Evolutionary conservation across 2,888 invertebrate species (phyloP), one percentile per base, ranked within the genome.

Genomic region (Tenodera sinensis): DNA sequence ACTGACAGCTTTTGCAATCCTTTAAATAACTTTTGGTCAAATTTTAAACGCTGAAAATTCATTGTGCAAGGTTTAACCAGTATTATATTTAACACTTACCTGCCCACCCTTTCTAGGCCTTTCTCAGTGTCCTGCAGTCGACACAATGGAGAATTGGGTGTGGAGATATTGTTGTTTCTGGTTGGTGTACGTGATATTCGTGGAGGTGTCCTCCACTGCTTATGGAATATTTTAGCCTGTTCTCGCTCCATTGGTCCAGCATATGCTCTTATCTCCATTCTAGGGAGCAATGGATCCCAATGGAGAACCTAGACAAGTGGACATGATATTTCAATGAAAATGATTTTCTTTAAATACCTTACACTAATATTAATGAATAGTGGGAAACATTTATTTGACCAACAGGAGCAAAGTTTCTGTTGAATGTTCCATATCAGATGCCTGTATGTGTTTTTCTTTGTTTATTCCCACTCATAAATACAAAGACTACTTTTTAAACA

Each of bases 211-310:
- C 97, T 97, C 97, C 97, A 98, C 88, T 96, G 95, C 89, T 95
- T 96, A 14, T 96, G 95, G 93, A 98, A 98, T 89, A 93, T 93
- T 20, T 95, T 94, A 0, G 98, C 98, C 88, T 95, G 95, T 25
- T 94, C 94, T 90, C 96, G 96, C 83, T 96, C 95, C 98, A 98
- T 98, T 28, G 99, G 99, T 0, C 99, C 99, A 14, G 98, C 98
- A 93, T 96, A 96, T 0, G 98, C 98, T 92, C 96, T 96, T 91
- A 98, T 96, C 94, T 97, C 96, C 91, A 96, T 93, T 85, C 96
- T 95, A 0, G 97, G 96, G 91, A 95, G 96, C 15, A 97, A 93
- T 0, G 96, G 96, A 93, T 97, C 96, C 15, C 91, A 92, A 92
- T 95, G 95, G 90, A 96, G 93, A 83, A 94, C 95, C 97, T 97